Base-by-base conservation (phyloP, 2,113 vertebrate species). In the Oceanites oceanicus region DNA sequence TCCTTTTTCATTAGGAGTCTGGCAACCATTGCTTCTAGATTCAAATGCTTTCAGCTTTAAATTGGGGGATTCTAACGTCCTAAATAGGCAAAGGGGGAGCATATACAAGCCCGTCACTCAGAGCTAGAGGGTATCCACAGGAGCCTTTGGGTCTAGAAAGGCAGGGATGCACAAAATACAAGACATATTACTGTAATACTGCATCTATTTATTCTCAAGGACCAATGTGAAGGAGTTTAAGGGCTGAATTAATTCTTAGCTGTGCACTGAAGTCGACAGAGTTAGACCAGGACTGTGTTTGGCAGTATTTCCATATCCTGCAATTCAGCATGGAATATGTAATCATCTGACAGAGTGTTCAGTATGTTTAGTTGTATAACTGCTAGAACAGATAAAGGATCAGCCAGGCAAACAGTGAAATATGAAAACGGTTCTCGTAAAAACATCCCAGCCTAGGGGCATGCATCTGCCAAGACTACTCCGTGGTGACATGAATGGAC, bases 391-490 rank as follows among this genome's bases (percentile, higher is more conserved):
- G 97, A 98, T 98, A 98, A 98, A 98, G 92, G 94, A 95, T 95
- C 97, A 96, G 97, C 96, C 97, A 97, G 94, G 97, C 95, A 97
- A 98, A 98, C 88, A 98, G 96, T 95, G 90, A 97, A 96, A 93
- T 97, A 95, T 97, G 97, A 97, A 98, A 97, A 96, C 18, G 75
- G 96, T 97, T 97, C 97, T 97, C 94, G 92, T 98, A 97, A 98
- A 98, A 97, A 96, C 87, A 96, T 98, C 97, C 96, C 96, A 97
- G 86, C 97, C 96, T 92, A 68, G 97, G 94, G 90, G 92, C 67
- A 11, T 50, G 81, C 90, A 93, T 92, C 97, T 98, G 98, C 97
- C 97, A 98, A 97, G 93, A 97, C 95, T 96, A 94, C 92, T 97
- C 96, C 86, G 93, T 98, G 98, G 98, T 68, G 96, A 98, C 94